phyloP scores from a whole-genome alignment of 2,797 vertebrate genomes.

The Ctenopoma multispine region DNA sequence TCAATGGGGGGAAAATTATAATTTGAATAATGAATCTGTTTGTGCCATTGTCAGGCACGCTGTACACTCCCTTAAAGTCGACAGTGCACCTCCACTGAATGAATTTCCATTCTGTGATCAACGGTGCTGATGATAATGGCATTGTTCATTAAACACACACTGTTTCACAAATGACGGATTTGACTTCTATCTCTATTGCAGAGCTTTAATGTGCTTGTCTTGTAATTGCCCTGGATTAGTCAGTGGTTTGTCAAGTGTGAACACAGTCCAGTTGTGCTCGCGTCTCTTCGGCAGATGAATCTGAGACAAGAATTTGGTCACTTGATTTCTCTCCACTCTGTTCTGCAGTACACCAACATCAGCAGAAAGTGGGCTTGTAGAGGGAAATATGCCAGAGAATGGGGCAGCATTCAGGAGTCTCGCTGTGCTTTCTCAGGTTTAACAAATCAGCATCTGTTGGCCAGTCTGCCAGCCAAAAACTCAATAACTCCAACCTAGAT shows the following conservation, averaged over 20 bases:
- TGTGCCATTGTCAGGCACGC: slow-evolving; percentile 58
- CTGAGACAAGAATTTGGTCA: slow-evolving; percentile 56
- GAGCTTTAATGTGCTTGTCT: slow-evolving; percentile 53
- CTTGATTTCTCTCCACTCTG: slow-evolving; percentile 44
- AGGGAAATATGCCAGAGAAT: slow-evolving; percentile 58
- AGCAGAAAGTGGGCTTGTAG: slow-evolving; percentile 44
- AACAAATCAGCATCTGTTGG: slow-evolving; percentile 82
- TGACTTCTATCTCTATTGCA: slow-evolving; percentile 59
- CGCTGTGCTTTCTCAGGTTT: slow-evolving; percentile 78
- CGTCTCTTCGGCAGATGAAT: slow-evolving; percentile 61
- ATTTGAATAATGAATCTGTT: slow-evolving; percentile 77
- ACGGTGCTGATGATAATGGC: slow-evolving; percentile 59
- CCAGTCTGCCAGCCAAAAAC: slow-evolving; percentile 67
- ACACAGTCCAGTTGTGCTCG: slow-evolving; percentile 51
- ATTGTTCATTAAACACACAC: slow-evolving; percentile 75
- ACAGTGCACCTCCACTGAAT: slow-evolving; percentile 36
- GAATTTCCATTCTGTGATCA: slow-evolving; percentile 55
- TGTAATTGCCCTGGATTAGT: slow-evolving; percentile 75
- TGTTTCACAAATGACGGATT: slow-evolving; percentile 70
- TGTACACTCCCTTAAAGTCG: slow-evolving; percentile 33
- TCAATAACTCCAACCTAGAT: slow-evolving; percentile 65
- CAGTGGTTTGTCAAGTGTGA: slow-evolving; percentile 70
- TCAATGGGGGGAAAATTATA: slow-evolving; percentile 63
- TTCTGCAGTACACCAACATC: slow-evolving; percentile 43
- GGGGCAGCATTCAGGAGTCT: slow-evolving; percentile 62